These are phyloP conservation scores for Montipora sp. DNA, from an alignment of 64 coral and sea anemone species.

Conservation along the genomic window DNA sequence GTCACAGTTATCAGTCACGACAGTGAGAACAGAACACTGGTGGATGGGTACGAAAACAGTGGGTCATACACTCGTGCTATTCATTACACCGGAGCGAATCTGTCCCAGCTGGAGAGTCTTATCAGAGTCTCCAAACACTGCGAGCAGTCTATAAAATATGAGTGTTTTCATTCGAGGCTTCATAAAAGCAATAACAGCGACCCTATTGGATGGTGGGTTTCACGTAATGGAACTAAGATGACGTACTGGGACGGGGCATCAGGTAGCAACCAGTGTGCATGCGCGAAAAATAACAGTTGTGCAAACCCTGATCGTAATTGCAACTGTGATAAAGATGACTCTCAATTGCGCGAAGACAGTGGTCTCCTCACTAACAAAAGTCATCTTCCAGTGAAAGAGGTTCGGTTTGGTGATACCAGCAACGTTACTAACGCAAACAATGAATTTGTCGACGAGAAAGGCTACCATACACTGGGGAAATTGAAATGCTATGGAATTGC, in stretches of 20 bases:
- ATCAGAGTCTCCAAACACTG: background rate
- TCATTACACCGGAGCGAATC: too few species aligned
- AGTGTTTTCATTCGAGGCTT: background rate
- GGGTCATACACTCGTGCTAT: too few species aligned
- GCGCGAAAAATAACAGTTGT: background rate
- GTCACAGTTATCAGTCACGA: too few species aligned
- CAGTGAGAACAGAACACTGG: too few species aligned
- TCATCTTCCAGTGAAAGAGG: background rate
- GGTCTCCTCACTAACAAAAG: conserved; percentile 14
- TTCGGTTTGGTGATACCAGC: background rate
- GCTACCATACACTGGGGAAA: background rate
- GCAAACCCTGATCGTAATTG: background rate
- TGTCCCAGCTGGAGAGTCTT: background rate
- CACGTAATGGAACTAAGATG: background rate
- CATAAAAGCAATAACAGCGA: too few species aligned
- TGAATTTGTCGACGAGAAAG: background rate
- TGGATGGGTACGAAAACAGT: too few species aligned
- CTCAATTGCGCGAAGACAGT: background rate
- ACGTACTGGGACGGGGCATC: conserved; percentile 16
- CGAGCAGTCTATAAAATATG: conserved; percentile 29
- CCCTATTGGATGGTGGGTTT: conserved; percentile 7
- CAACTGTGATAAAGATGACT: conserved; percentile 10
- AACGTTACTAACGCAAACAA: background rate
- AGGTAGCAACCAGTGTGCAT: background rate
- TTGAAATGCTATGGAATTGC: background rate